Evolutionary conservation across 2,113 vertebrate genomes (phyloP).

Genomic region (Machaerirhynchus nigripectus): DNA sequence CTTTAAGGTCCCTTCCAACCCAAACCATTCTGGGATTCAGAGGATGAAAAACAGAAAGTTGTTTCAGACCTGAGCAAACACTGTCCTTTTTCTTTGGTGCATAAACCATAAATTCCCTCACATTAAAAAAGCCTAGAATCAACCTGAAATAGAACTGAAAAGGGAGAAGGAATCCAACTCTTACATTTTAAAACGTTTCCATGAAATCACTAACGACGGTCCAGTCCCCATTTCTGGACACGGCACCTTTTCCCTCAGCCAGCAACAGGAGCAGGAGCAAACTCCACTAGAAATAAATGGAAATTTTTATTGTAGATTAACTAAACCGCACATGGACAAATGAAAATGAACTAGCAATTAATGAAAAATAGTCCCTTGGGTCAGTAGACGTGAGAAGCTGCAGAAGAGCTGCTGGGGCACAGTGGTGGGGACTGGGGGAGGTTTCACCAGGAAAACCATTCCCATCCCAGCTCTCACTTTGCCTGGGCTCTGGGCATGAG

Average conservation of each 20-base stretch:
- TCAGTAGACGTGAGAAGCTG: background rate
- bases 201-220: accelerated
- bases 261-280: background rate
- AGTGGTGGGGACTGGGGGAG: background rate
- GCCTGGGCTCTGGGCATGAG: background rate
- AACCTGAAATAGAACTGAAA: background rate
- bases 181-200: background rate
- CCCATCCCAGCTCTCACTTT: background rate
- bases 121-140: background rate
- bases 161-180: background rate
- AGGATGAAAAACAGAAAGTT: background rate
- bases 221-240: background rate
- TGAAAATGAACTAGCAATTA: background rate
- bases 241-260: accelerated
- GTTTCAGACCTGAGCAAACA: background rate
- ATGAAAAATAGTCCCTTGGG: background rate
- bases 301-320: background rate
- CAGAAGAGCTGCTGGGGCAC: background rate
- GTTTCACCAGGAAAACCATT: background rate
- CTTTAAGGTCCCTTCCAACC: background rate
- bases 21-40: background rate
- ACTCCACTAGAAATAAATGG: background rate
- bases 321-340: background rate
- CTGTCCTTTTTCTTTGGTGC: background rate
- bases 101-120: background rate